A percentile compares a stretch with the other conserved stretches of the same genome.
phyloP scores from a whole-genome alignment of 2,113 vertebrate species.

The Xenopus borealis region DNA sequence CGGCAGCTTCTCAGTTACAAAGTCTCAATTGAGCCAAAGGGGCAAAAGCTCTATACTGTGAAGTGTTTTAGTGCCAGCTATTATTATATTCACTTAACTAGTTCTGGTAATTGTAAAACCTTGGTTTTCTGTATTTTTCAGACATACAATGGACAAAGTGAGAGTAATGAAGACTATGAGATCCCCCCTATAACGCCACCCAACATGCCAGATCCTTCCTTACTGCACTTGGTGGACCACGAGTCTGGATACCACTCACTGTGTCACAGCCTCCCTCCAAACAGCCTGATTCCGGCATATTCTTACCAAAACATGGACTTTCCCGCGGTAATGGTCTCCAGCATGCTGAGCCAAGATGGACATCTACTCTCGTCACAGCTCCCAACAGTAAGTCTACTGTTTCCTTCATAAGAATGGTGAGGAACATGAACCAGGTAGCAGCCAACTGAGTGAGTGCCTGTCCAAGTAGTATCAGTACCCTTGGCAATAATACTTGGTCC shows the following conservation, averaged over 20 bases:
- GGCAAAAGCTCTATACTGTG: too few species aligned
- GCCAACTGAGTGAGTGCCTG: too few species aligned
- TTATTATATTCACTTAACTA: too few species aligned
- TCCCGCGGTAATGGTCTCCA: constrained; percentile 96
- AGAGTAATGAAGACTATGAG: constrained; percentile 92
- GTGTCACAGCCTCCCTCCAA: constrained; percentile 89
- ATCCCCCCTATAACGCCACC: constrained; percentile 97
- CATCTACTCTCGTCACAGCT: constrained; percentile 94
- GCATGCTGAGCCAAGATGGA: constrained; percentile 93
- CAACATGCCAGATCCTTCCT: constrained; percentile 87
- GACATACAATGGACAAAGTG: constrained; percentile 83
- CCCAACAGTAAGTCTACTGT: constrained; percentile 83
- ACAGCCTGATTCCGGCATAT: constrained; percentile 92
- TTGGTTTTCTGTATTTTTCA: constrained; percentile 53
- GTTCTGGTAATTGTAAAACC: too few species aligned
- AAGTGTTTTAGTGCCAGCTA: too few species aligned
- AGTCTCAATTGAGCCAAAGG: too few species aligned
- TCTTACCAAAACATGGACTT: constrained; percentile 92
- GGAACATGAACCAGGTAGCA: too few species aligned
- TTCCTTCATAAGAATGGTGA: too few species aligned
- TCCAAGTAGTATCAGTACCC: too few species aligned
- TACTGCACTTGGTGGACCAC: constrained; percentile 94
- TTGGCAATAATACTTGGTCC: too few species aligned
- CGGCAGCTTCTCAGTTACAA: too few species aligned
- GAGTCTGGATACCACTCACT: constrained; percentile 87